Evolutionary conservation across 2,797 vertebrate genomes (phyloP).

Genomic region (Podargus strigoides): DNA sequence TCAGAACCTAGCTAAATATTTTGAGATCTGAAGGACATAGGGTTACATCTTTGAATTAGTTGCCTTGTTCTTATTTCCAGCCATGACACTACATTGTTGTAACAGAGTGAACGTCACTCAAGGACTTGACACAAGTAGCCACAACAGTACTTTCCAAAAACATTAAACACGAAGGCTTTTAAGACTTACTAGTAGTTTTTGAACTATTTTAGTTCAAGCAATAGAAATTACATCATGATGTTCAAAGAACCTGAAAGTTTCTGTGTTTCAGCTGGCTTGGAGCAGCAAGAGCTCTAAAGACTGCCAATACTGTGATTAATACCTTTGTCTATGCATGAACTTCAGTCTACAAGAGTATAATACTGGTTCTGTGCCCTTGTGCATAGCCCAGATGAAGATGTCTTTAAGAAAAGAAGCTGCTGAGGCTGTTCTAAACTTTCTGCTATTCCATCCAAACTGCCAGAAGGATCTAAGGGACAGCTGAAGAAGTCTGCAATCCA

Average conservation of each 20-base stretch:
- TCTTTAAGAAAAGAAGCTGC: not conserved
- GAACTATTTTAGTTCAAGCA: not conserved
- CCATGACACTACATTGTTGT: not conserved
- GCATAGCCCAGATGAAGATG: not conserved
- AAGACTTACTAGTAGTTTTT: not conserved
- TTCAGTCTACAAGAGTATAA: not conserved
- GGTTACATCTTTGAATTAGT: not conserved
- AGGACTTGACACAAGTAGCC: not conserved
- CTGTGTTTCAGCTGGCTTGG: not conserved
- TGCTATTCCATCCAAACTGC: not conserved
- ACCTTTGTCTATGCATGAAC: not conserved
- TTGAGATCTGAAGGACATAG: not conserved
- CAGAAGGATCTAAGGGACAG: not conserved
- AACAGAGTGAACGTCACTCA: not conserved
- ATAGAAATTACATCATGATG: not conserved
- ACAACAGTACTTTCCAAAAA: not conserved
- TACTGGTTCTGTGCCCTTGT: not conserved
- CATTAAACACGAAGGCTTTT: not conserved
- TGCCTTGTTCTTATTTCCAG: not conserved
- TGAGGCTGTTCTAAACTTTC: not conserved
- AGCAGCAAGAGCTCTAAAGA: not conserved
- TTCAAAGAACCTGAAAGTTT: not conserved
- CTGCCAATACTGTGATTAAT: not conserved
- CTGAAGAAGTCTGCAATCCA: not conserved
- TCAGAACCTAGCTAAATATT: not conserved